Evolutionary conservation across 2,797 vertebrate genomes (phyloP), one percentile per base, ranked within the genome.

Genomic region (Platalea minor): DNA sequence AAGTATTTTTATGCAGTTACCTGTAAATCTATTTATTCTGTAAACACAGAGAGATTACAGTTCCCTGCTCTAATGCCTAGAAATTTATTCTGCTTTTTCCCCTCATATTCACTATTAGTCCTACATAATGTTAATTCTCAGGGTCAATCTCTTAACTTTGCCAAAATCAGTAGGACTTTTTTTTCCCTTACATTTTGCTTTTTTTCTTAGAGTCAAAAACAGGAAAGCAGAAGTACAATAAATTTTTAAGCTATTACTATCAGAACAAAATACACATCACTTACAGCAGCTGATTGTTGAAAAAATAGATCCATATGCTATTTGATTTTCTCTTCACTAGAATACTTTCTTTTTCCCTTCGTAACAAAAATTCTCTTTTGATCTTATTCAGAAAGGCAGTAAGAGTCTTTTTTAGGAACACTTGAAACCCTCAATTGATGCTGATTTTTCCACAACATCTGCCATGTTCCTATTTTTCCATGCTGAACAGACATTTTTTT

Each of bases 361-460:
- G 82, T 96, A 92, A 94, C 20, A 87, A 93, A 95, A 91, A 76
- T 59, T 76, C 10, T 60, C 43, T 92, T 93, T 94, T 95, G 68
- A 91, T 95, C 81, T 88, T 92, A 64, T 83, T 93, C 87, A 91
- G 68, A 94, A 92, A 96, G 33, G 45, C 92, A 88, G 48, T 88
- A 85, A 82, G 43, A 29, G 54, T 63, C 91, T 96, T 96, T 95
- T 96, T 96, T 94, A 92, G 95, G 89, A 84, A 93, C 95, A 96
- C 93, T 96, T 92, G 75, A 96, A 95, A 85, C 20, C 43, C 53
- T 97, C 95, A 97, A 96, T 96, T 91, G 92, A 94, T 89, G 92
- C 75, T 97, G 95, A 97, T 97, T 97, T 97, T 96, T 89, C 92
- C 65, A 94, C 46, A 96, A 76, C 95, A 97, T 97, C 93, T 97